Percentiles rank a stretch among this genome's conserved stretches.
Conservation (phyloP, 2,888 invertebrate species). For the Scaeva pyrastri region DNA sequence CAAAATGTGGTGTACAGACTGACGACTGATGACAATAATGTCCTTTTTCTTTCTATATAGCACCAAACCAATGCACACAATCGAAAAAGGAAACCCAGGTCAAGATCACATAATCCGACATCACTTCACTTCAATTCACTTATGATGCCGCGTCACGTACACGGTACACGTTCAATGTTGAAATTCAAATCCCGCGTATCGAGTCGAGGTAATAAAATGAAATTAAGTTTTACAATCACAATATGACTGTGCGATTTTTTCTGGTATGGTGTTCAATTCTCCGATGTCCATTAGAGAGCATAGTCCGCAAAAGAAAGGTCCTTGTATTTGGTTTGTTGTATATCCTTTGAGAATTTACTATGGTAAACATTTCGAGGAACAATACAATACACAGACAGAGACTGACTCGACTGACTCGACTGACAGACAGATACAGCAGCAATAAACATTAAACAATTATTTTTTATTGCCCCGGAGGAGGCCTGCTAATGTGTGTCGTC, state of each 20-base stretch:
- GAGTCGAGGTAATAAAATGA: slow-evolving; percentile 55
- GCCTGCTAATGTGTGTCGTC: slow-evolving; percentile 56
- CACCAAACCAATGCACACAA: neutral
- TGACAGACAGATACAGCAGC: neutral
- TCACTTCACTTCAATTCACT: too few relatives aligned
- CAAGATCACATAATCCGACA: slow-evolving; percentile 22
- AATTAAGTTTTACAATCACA: slow-evolving; percentile 51
- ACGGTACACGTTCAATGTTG: too few relatives aligned
- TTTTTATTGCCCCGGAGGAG: slow-evolving; percentile 54
- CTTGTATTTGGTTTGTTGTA: slow-evolving; percentile 16
- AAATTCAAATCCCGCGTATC: too few relatives aligned
- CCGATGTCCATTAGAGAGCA: slow-evolving; percentile 66
- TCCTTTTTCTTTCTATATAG: slow-evolving; percentile 1
- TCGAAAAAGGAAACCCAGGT: neutral
- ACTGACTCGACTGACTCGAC: too few relatives aligned
- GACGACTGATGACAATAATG: neutral
- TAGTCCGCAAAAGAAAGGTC: slow-evolving; percentile 25
- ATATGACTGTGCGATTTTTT: slow-evolving; percentile 31
- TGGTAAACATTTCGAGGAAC: slow-evolving; percentile 54
- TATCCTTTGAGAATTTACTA: slow-evolving; percentile 45
- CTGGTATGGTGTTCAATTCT: slow-evolving; percentile 2
- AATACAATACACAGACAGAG: neutral
- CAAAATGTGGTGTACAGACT: slow-evolving; percentile 20
- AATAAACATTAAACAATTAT: slow-evolving; percentile 47
- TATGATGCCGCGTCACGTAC: slow-evolving; percentile 20